Evolutionary conservation across 2,113 vertebrate genomes (phyloP).

Genomic region (Varanus komodoensis): DNA sequence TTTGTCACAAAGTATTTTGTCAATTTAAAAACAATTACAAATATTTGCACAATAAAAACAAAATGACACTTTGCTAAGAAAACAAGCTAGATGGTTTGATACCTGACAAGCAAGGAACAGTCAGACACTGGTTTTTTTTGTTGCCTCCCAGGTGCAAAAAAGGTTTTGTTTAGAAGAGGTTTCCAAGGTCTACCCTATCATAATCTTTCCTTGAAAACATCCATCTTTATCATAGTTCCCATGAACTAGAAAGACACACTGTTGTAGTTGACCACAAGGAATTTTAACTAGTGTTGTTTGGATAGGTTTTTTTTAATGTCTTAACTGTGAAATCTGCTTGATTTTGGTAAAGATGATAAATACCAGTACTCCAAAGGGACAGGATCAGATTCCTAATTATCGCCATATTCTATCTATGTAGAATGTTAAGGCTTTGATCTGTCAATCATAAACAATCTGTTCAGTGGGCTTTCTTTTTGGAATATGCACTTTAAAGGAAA

Average conservation of each 20-base stretch:
- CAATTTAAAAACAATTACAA: constrained; percentile 52
- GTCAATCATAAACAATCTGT: background rate
- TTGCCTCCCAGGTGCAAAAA: constrained; percentile 59
- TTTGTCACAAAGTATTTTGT: constrained; percentile 45
- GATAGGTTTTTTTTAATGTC: background rate
- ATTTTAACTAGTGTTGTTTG: constrained; percentile 4
- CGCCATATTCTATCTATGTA: rapidly evolving
- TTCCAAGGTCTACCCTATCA: constrained; percentile 58
- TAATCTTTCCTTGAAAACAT: constrained; percentile 56
- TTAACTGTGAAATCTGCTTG: background rate
- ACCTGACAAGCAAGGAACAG: constrained; percentile 23
- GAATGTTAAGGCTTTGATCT: background rate
- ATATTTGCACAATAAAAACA: constrained; percentile 37
- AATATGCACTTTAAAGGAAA: background rate
- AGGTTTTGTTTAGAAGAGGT: constrained; percentile 55
- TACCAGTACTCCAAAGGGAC: rapidly evolving
- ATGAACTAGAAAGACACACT: constrained; percentile 30
- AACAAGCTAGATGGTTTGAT: constrained; percentile 40
- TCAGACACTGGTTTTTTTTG: constrained; percentile 50
- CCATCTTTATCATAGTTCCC: constrained; percentile 63
- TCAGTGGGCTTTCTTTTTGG: rapidly evolving
- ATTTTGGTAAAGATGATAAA: rapidly evolving
- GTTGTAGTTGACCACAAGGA: background rate
- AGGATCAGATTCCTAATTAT: background rate
- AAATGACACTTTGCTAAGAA: constrained; percentile 33